Evolutionary conservation across 2,113 vertebrate genomes (phyloP), one percentile per base, ranked within the genome.

Genomic region (Tricholaema leucomelas): DNA sequence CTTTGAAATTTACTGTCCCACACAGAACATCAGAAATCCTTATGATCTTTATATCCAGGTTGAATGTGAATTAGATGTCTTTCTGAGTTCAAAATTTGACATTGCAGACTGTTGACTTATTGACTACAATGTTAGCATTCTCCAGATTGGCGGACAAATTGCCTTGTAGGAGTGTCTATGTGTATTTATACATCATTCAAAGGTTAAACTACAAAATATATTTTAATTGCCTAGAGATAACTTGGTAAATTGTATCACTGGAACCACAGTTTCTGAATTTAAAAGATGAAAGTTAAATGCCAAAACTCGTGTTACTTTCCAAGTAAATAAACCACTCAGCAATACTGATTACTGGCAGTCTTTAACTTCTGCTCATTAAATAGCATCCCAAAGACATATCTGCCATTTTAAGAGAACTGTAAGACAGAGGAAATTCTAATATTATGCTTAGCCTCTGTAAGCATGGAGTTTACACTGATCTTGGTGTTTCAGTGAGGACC

Each of bases 111-210:
- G 87, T 95, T 94, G 95, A 93, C 56, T 95, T 96, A 89, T 87
- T 92, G 87, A 91, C 87, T 90, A 31, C 42, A 82, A 67, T 4
- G 3, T 80, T 92, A 92, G 78, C 64, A 64, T 94, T 95, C 93
- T 93, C 75, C 87, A 96, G 81, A 94, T 33, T 89, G 84, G 52
- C 91, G 95, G 94, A 82, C 71, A 93, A 94, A 93, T 80, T 92
- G 91, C 78, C 81, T 85, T 80, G 84, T 92, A 92, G 88, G 88
- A 88, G 84, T 80, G 78, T 80, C 78, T 89, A 6, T 71, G 61
- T 83, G 42, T 85, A 95, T 94, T 95, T 92, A 87, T 93, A 77
- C 55, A 76, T 46, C 81, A 89, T 75, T 60, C 84, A 87, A 91
- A 96, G 64, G 87, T 92, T 95, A 88, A 96, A 92, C 2, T 83